Percentiles rank a stretch among this genome's conserved stretches.
These are phyloP conservation scores for Isurus oxyrinchus DNA, from an alignment of 2,113 vertebrate genomes.

Conservation along the genomic window DNA sequence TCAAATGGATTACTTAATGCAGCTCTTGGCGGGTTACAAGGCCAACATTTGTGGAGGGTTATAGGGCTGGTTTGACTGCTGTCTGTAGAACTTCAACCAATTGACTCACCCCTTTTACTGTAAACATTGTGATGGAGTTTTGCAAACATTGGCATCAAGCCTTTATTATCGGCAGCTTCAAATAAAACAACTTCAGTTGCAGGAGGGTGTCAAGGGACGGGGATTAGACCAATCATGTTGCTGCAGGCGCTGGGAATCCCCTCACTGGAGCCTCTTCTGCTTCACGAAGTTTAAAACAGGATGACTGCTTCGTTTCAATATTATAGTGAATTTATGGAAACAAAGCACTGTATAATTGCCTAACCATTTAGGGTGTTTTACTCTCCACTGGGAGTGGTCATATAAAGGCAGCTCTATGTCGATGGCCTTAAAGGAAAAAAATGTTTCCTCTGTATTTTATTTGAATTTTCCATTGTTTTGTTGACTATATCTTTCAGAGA, in stretches of 20 bases:
- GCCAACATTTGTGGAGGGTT: background rate
- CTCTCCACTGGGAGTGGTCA: background rate
- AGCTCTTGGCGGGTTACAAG: background rate
- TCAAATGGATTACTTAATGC: background rate
- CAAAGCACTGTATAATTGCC: background rate
- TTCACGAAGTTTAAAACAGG: background rate
- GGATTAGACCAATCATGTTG: background rate
- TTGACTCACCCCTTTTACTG: background rate
- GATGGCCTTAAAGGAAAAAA: background rate
- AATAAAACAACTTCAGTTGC: background rate
- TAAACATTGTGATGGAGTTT: background rate
- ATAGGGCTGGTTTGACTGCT: background rate
- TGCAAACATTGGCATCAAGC: background rate
- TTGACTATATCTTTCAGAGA: constrained; percentile 54
- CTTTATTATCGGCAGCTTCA: background rate
- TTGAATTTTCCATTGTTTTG: background rate
- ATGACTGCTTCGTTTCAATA: background rate
- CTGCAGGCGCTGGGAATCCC: background rate
- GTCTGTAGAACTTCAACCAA: background rate
- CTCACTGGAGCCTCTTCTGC: background rate
- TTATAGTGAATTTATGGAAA: background rate
- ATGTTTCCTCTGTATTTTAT: background rate
- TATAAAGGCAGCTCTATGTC: background rate
- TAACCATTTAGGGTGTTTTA: background rate
- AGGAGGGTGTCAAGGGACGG: background rate